Evolutionary conservation across 2,113 vertebrate species (phyloP), one percentile per base, ranked within the genome.

Genomic region (Gallinago paraguaiae): DNA sequence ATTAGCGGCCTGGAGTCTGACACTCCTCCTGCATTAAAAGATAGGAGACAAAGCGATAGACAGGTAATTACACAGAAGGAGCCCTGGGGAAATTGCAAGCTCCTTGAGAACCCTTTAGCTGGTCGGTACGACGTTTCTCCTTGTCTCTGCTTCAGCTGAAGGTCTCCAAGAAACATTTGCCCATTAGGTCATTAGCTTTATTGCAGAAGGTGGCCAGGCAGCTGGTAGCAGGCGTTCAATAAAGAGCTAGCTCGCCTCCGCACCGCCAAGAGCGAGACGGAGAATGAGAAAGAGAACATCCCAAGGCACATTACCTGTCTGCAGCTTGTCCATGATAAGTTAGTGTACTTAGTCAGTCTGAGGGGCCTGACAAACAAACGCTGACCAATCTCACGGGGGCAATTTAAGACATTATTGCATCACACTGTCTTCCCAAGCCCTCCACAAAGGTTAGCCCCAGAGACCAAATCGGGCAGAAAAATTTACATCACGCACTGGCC

Each of bases 31-130:
- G 88, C 92, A 91, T 93, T 96, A 94, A 60, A 87, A 95, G 94
- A 82, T 76, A 92, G 82, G 79, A 94, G 87, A 90, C 89, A 96
- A 96, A 96, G 91, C 90, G 45, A 96, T 37, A 97, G 96, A 97
- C 93, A 94, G 95, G 92, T 94, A 97, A 97, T 96, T 95, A 96
- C 92, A 88, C 0, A 83, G 82, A 87, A 96, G 33, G 56, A 95
- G 82, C 93, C 94, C 93, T 63, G 63, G 89, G 96, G 95, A 95
- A 96, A 96, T 88, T 80, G 87, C 87, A 93, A 87, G 77, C 82
- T 84, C 91, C 88, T 86, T 8, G 35, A 97, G 89, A 97, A 94
- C 68, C 74, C 92, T 95, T 87, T 86, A 96, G 82, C 90, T 89
- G 77, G 80, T 83, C 74, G 88, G 61, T 86, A 67, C 12, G 39